phyloP scores from a whole-genome alignment of 2,113 vertebrate species.

The Bos javanicus region DNA sequence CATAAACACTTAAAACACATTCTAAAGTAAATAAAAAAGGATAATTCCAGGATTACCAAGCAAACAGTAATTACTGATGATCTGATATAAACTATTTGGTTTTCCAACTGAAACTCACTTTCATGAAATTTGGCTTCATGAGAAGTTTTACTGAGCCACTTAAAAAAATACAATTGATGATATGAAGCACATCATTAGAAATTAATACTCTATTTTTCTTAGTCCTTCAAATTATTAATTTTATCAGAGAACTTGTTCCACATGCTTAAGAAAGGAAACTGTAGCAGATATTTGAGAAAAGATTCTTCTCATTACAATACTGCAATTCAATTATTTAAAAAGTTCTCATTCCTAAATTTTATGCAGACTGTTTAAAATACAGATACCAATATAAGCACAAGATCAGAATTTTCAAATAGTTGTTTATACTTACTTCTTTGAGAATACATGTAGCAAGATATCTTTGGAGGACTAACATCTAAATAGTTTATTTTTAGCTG shows the following conservation, averaged over 20 bases:
- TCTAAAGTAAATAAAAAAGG: background rate
- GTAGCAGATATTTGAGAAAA: background rate
- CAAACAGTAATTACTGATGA: background rate
- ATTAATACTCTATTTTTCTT: background rate
- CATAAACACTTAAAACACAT: background rate
- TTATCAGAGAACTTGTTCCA: background rate
- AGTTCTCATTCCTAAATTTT: background rate
- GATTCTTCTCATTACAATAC: background rate
- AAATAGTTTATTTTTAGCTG: slow-evolving; percentile 29
- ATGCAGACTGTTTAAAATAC: background rate
- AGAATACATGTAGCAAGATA: background rate
- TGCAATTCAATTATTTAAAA: background rate
- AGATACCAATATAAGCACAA: background rate
- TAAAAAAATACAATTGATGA: background rate
- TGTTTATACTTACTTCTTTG: background rate
- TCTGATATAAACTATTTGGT: background rate
- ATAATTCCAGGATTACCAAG: background rate
- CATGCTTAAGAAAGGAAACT: background rate
- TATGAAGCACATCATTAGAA: background rate
- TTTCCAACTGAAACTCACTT: background rate
- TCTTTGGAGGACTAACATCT: background rate
- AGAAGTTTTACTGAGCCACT: background rate
- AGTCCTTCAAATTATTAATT: background rate
- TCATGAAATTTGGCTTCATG: background rate
- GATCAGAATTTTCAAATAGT: slow-evolving; percentile 12